Percentiles rank a stretch among this genome's conserved stretches.
These are phyloP conservation scores for Chironomus tentans DNA, from an alignment of 2,888 invertebrate species.

Conservation along the genomic window DNA sequence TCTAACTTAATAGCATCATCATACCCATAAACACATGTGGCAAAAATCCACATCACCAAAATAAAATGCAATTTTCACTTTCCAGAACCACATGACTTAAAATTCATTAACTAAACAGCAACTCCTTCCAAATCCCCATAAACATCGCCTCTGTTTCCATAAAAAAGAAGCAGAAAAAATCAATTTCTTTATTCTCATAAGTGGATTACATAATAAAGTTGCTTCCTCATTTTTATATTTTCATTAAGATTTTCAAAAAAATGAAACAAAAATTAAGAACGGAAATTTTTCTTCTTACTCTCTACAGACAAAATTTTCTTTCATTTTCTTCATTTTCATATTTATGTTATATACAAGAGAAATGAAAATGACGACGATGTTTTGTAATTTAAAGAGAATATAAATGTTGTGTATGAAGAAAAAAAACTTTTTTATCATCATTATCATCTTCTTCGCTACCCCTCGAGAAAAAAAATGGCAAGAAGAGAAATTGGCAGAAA, in stretches of 20 bases:
- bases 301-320: background rate
- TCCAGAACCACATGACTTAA: too few relatives aligned
- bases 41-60: too few relatives aligned
- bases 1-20: too few relatives aligned
- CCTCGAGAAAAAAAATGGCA: too few relatives aligned
- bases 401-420: background rate
- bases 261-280: background rate
- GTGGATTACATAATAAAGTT: background rate
- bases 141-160: too few relatives aligned
- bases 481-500: too few relatives aligned
- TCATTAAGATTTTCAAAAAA: background rate
- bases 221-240: background rate
- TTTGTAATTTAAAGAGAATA: conserved; percentile 5
- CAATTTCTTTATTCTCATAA: background rate
- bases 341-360: conserved; percentile 7
- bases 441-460: too few relatives aligned
- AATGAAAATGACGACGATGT: background rate
- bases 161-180: too few relatives aligned
- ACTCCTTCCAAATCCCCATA: too few relatives aligned
- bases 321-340: conserved; percentile 15
- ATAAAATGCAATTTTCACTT: too few relatives aligned
- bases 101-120: too few relatives aligned
- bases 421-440: background rate
- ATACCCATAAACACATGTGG: too few relatives aligned
- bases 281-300: background rate